phyloP scores from a whole-genome alignment of 2,888 invertebrate genomes.

The Amiota mariae region DNA sequence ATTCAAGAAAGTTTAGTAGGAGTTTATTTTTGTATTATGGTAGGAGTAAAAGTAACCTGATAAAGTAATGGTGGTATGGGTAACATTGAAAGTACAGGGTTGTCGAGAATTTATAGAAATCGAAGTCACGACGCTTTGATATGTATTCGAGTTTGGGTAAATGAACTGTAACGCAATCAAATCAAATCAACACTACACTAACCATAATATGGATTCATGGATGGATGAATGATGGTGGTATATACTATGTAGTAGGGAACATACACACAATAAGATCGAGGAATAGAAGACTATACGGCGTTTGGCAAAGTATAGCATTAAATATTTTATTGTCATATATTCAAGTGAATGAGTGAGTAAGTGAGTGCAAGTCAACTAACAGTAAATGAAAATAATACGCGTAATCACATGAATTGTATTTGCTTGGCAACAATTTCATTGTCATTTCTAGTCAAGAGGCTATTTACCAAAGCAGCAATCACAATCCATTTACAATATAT shows the following conservation, averaged over 20 bases:
- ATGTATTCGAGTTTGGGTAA: slow-evolving; percentile 54
- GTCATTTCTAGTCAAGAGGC: slow-evolving; percentile 7
- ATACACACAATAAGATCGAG: no score
- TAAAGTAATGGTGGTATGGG: no score
- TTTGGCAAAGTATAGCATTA: slow-evolving; percentile 42
- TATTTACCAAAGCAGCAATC: neutral
- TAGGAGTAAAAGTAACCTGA: no score
- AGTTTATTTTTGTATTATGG: no score
- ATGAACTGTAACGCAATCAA: slow-evolving; percentile 67
- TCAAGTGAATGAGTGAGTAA: neutral
- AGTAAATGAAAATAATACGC: slow-evolving; percentile 26
- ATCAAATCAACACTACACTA: slow-evolving; percentile 65
- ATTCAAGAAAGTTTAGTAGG: no score
- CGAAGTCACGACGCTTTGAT: no score
- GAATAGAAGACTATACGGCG: no score
- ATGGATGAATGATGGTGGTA: no score
- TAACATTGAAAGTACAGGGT: no score
- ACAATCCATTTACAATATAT: neutral
- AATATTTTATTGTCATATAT: slow-evolving; percentile 56
- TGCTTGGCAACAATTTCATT: neutral
- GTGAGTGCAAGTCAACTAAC: slow-evolving; percentile 6
- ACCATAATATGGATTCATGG: neutral
- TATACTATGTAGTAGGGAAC: no score
- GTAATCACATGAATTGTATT: slow-evolving; percentile 26
- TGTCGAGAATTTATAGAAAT: no score